These are phyloP conservation scores for Acanthoscelides obtectus DNA, from an alignment of 2,888 invertebrate species.

Conservation along the genomic window DNA sequence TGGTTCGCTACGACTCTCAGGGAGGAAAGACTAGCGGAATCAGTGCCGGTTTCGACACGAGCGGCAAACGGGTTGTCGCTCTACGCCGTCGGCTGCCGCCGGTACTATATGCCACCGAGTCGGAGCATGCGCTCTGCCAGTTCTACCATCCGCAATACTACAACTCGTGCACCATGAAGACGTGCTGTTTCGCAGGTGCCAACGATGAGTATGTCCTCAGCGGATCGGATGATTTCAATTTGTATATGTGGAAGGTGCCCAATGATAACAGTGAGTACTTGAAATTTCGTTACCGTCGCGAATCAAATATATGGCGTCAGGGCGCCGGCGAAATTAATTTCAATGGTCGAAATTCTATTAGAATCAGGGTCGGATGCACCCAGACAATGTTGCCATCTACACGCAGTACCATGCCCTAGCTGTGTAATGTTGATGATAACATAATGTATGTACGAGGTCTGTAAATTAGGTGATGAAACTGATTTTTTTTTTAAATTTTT, in stretches of 20 bases:
- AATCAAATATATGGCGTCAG: too few relatives aligned
- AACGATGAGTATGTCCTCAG: slow-evolving; percentile 85
- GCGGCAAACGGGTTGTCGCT: slow-evolving; percentile 74
- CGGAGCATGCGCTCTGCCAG: slow-evolving; percentile 69
- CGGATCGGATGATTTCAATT: slow-evolving; percentile 92
- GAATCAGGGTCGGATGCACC: too few relatives aligned
- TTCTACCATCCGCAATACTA: slow-evolving; percentile 91
- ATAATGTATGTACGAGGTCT: too few relatives aligned
- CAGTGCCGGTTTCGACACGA: slow-evolving; percentile 84
- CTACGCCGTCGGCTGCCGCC: slow-evolving; percentile 83
- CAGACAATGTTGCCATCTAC: too few relatives aligned
- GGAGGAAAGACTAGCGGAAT: slow-evolving; percentile 70
- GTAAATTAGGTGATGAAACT: too few relatives aligned
- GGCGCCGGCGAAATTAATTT: too few relatives aligned
- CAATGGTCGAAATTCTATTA: too few relatives aligned
- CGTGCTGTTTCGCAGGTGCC: slow-evolving; percentile 89
- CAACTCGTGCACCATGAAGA: slow-evolving; percentile 97
- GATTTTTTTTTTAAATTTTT: too few relatives aligned
- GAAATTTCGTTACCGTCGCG: slow-evolving; percentile 4
- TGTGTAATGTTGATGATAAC: too few relatives aligned
- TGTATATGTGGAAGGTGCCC: slow-evolving; percentile 91
- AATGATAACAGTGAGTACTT: slow-evolving; percentile 48
- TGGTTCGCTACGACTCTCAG: slow-evolving; percentile 58
- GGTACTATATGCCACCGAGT: slow-evolving; percentile 69
- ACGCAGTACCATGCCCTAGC: too few relatives aligned